These are phyloP conservation scores for Garrulus glandarius DNA, from an alignment of 2,797 vertebrate species.

Conservation along the genomic window DNA sequence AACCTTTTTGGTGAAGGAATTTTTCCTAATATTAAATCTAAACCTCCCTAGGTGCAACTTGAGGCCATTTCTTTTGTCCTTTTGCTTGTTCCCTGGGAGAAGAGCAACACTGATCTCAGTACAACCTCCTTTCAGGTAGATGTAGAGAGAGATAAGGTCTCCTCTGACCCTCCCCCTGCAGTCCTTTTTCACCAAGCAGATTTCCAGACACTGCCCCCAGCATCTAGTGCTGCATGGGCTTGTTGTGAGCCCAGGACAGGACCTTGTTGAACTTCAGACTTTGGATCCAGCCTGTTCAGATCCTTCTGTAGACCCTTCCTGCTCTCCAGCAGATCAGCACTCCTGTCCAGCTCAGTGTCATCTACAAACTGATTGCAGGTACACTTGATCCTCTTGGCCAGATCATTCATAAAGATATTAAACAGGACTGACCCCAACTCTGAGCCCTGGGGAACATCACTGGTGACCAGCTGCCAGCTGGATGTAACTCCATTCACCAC, in stretches of 20 bases:
- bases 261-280: neutral
- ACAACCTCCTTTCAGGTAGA: neutral
- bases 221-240: neutral
- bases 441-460: neutral
- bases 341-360: neutral
- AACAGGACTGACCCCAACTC: neutral
- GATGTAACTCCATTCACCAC: neutral
- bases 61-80: rapidly evolving
- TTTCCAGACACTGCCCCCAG: neutral
- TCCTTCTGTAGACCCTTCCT: neutral
- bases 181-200: neutral
- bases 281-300: neutral
- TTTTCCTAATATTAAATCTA: neutral
- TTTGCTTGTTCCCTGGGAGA: neutral
- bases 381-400: neutral
- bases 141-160: rapidly evolving
- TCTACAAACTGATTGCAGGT: neutral
- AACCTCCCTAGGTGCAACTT: neutral
- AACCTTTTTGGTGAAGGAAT: neutral
- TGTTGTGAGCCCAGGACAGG: neutral
- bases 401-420: neutral
- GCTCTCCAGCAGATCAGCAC: neutral
- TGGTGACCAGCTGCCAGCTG: neutral
- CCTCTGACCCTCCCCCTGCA: neutral
- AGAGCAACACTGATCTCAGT: neutral